Evolutionary conservation across 2,888 invertebrate species (phyloP), one percentile per base, ranked within the genome.

Genomic region (Pterobdella sp.): DNA sequence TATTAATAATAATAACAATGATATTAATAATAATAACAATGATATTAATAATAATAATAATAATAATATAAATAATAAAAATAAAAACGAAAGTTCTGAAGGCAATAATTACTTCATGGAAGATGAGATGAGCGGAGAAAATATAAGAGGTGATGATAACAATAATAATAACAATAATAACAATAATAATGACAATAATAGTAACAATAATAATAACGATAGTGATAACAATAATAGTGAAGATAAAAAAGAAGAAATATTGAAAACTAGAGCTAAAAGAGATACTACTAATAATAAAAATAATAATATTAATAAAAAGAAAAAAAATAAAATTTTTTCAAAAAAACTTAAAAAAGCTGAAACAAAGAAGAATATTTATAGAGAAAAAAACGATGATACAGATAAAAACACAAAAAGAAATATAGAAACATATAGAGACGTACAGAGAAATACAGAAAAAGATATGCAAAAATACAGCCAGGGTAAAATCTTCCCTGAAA

Each of bases 21-120:
- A 63, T 26, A 26, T 7, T 63, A n/a, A 63, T 63, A n/a, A 63
- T 63, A n/a, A 63, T 29, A n/a, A 63, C n/a, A n/a, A 63, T 63
- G 31, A 14, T 7, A 63, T 14, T 63, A n/a, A 63, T 29, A n/a
- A 63, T 29, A n/a, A 63, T 63, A 63, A 63, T 63, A n/a, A 63
- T 63, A 63, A 7, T 63, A 63, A 63, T 63, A 63, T 14, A 14
- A n/a, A 26, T 26, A 63, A 63, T 22, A n/a, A 14, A 26, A 63
- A 7, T 63, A 7, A 63, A 14, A 63, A 7, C n/a, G 63, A 26
- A 26, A 63, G 14, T 7, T 7, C 7, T 14, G 31, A 63, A 63
- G n/a, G 10, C 14, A 7, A 63, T 42, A 22, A 42, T 42, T 42
- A 42, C 22, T 7, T 14, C 7, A 42, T 7, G 63, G 63, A 7